Evolutionary conservation across 1,140 invertebrate genomes (phyloP), one percentile per base, ranked within the genome.

Genomic region (Tenebrio molitor): DNA sequence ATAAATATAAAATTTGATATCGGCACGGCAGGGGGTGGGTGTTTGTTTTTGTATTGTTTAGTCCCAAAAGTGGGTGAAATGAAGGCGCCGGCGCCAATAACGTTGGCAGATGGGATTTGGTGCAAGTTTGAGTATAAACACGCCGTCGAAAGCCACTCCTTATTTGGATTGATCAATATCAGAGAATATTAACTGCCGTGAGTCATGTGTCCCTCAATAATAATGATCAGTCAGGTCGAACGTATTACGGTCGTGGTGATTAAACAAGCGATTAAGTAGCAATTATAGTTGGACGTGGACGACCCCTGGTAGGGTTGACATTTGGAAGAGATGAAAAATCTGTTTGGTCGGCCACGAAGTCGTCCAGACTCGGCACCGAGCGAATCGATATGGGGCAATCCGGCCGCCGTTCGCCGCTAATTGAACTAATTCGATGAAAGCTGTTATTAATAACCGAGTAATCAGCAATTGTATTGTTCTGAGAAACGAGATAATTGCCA

Each of bases 401-500:
- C 46, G 19, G 23, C 25, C 46, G 17, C 17, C 36, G 15, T 58
- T 50, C 17, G 15, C 19, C 44, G 53, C 46, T 42, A 70, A 63
- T 41, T 50, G 50, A 25, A 23, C 21, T 62, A 70, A 70, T 70
- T 70, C 16, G 39, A 70, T 58, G 53, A 50, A 53, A 62, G 68
- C 46, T 68, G 67, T 70, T 70, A 50, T 62, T 70, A 65, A 65
- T 65, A 65, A 65, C 34, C 63, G 34, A 41, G 34, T 41, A 70
- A 70, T 62, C 46, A 63, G 36, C 29, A 41, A 63, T 50, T 41
- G 46, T 41, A 62, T 50, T 63, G 46, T 70, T 70, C 68, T 36
- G 21, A 58, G 68, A 70, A 70, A 36, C 36, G 46, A 70, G 68
- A 70, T 70, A 70, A 70, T 70, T 70, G 68, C 46, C 68, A 70